Evolutionary conservation across 2,797 vertebrate genomes (phyloP), one percentile per base, ranked within the genome.

Genomic region (Muraenolepis orangiensis): DNA sequence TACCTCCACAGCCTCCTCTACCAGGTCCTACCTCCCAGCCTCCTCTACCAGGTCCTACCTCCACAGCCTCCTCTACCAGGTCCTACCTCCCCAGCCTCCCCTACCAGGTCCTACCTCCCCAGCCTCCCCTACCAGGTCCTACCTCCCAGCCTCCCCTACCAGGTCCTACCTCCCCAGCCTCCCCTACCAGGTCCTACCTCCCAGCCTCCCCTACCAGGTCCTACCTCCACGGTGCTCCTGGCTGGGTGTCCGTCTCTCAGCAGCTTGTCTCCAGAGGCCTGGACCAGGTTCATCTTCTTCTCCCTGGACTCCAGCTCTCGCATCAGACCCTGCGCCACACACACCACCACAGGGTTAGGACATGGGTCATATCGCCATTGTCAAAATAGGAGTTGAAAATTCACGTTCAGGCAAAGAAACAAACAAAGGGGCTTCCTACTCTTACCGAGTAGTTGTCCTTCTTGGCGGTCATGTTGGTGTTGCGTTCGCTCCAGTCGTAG

Each of bases 401-500:
- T 29, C 5, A 1, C 30, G 0, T 31, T 6, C 16, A 69, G 6
- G 23, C 30, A 34, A 32, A 69, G 4, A 69, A 36, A 69, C 14
- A 69, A 69, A n/a, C 12, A 18, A 1, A 38, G 36, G 10, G 36
- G 36, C 5, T 1, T 4, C 6, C 6, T 10, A 1, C 1, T 23
- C 81, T 4, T 90, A 98, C 97, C 88, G 97, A 97, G 92, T 98
- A 98, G 83, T 92, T 95, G 38, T 98, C 97, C 71, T 98, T 98
- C 92, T 98, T 98, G 82, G 94, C 90, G 0, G 89, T 85, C 95
- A 98, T 94, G 92, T 96, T 96, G 86, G 93, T 87, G 87, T 96
- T 98, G 16, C 89, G 91, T 10, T 98, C 95, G 0, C 96, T 98
- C 97, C 97, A 98, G 92, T 98, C 97, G 0, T 94, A 97, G 91